Conservation (phyloP, 2,797 vertebrate species). For the Onychomys leucogaster region DNA sequence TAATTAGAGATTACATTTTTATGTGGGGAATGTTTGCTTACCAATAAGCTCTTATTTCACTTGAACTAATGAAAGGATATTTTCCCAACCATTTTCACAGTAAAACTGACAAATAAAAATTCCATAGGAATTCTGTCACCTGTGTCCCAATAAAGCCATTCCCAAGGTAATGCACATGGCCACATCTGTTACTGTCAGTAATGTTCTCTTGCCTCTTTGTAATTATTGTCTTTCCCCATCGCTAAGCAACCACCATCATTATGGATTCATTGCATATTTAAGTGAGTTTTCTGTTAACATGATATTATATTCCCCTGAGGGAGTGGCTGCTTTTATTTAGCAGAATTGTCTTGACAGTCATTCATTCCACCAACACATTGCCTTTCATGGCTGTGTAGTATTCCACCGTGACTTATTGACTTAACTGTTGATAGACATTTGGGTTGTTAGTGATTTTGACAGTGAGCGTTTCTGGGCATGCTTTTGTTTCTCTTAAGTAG, state of each 20-base stretch:
- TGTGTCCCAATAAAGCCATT: neutral
- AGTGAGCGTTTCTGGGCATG: neutral
- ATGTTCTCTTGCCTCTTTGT: neutral
- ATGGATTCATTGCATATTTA: neutral
- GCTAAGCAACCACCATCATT: neutral
- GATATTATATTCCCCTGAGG: neutral
- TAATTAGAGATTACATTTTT: neutral
- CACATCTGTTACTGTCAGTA: neutral
- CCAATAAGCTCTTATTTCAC: neutral
- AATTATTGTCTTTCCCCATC: neutral
- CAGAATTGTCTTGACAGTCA: neutral
- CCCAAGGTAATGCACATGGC: neutral
- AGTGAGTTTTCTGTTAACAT: constrained; percentile 3
- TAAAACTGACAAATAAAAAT: neutral
- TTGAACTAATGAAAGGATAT: neutral
- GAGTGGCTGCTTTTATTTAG: neutral
- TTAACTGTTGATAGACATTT: neutral
- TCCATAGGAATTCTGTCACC: neutral
- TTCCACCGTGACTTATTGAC: neutral
- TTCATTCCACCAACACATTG: neutral
- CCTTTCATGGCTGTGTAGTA: neutral
- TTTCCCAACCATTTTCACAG: neutral
- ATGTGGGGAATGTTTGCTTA: constrained; percentile 11
- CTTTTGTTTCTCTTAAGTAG: neutral
- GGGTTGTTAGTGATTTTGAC: neutral